Conservation (phyloP, 2,888 invertebrate genomes). For the Sesamia inferens region DNA sequence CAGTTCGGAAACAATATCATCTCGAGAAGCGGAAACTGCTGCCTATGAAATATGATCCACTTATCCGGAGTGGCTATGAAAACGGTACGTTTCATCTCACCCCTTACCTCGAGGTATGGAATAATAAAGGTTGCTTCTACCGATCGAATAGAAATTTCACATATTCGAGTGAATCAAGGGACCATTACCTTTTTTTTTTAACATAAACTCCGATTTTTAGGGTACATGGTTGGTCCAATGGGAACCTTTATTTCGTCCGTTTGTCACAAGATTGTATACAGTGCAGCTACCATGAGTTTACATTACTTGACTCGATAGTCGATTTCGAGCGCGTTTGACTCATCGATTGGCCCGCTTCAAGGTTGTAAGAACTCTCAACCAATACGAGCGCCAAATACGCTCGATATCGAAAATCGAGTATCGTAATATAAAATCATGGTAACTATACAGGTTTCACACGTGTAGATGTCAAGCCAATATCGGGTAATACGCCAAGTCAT, state of each 20-base stretch:
- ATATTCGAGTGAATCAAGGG: slow-evolving; percentile 6
- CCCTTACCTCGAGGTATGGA: slow-evolving; percentile 14
- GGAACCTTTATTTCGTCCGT: not conserved
- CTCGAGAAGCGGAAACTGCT: slow-evolving; percentile 1
- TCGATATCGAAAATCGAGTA: too few relatives aligned
- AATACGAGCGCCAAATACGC: too few relatives aligned
- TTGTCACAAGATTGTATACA: not conserved
- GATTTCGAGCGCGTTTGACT: too few relatives aligned
- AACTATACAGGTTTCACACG: too few relatives aligned
- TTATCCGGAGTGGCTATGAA: slow-evolving; percentile 41
- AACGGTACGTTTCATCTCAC: slow-evolving; percentile 20
- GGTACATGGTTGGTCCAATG: not conserved
- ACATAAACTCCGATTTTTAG: not conserved
- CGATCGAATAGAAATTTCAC: slow-evolving; percentile 15
- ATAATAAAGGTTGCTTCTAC: slow-evolving; percentile 25
- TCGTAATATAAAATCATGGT: too few relatives aligned
- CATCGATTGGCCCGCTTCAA: too few relatives aligned
- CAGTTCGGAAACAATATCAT: slow-evolving; percentile 29
- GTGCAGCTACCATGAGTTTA: too few relatives aligned
- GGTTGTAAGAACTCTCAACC: too few relatives aligned
- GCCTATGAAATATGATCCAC: slow-evolving; percentile 48
- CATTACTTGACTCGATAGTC: too few relatives aligned
- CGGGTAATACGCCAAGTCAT: too few relatives aligned
- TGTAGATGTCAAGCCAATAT: too few relatives aligned
- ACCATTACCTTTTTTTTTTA: slow-evolving; percentile 3